Evolutionary conservation across 2,888 invertebrate genomes (phyloP).

Genomic region (Glaucopsyche alexis): DNA sequence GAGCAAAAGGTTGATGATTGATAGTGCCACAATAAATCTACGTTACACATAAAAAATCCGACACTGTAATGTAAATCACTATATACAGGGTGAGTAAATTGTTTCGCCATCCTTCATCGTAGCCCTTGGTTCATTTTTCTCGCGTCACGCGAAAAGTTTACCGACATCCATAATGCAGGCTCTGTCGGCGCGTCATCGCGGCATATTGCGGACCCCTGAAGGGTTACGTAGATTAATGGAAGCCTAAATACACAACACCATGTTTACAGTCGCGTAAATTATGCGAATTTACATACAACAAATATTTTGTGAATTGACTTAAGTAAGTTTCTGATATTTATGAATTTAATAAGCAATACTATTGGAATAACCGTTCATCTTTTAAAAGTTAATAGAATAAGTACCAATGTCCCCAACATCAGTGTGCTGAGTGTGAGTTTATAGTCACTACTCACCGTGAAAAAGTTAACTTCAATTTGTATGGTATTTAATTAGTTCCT

Average conservation of each 20-base stretch:
- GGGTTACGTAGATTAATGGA: constrained; percentile 51
- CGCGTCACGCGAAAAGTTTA: constrained; percentile 72
- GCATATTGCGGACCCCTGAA: constrained; percentile 64
- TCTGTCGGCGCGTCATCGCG: constrained; percentile 75
- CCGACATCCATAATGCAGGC: constrained; percentile 75
- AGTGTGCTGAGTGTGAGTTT: too few relatives aligned
- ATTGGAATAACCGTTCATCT: background rate
- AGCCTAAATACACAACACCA: constrained; percentile 31
- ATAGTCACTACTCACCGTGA: too few relatives aligned
- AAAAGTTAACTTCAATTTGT: too few relatives aligned
- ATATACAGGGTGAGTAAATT: constrained; percentile 50
- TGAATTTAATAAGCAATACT: background rate
- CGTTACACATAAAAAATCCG: background rate
- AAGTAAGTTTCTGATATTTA: background rate
- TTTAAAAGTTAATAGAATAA: background rate
- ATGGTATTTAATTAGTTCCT: too few relatives aligned
- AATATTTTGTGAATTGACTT: background rate
- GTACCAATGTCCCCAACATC: background rate
- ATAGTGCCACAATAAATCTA: background rate
- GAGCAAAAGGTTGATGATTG: background rate
- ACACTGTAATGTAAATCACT: constrained; percentile 19
- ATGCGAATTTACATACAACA: background rate
- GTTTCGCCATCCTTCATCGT: constrained; percentile 66
- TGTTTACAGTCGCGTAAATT: background rate
- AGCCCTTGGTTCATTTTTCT: constrained; percentile 75